Conservation (phyloP, 1,140 invertebrate genomes). For the Drosophila paulistorum region DNA sequence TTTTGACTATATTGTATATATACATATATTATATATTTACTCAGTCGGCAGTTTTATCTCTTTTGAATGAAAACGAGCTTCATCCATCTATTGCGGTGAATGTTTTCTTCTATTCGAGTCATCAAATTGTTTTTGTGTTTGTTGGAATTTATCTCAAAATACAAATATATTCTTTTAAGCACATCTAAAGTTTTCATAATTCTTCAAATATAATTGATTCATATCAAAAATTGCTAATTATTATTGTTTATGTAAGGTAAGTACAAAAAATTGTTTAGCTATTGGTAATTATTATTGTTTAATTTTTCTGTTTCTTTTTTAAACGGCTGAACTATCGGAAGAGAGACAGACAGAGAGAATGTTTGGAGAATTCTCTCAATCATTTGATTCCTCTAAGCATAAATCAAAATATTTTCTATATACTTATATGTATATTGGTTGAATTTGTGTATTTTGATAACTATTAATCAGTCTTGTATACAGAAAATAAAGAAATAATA, state of each 20-base stretch:
- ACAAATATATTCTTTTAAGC: constrained; percentile 9
- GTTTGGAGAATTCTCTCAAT: neutral
- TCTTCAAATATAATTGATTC: constrained; percentile 13
- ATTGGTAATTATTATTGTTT: constrained; percentile 33
- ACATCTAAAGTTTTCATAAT: constrained; percentile 32
- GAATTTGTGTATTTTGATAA: constrained; percentile 58
- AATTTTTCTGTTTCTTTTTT: neutral
- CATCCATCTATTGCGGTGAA: constrained; percentile 1
- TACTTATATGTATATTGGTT: constrained; percentile 7
- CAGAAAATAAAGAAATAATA: constrained; percentile 28
- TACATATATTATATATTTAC: neutral
- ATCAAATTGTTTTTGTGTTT: neutral
- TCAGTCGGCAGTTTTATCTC: constrained; percentile 24
- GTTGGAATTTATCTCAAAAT: constrained; percentile 19
- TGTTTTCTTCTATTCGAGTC: neutral
- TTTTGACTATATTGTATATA: constrained; percentile 25
- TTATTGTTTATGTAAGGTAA: constrained; percentile 39
- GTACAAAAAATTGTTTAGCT: constrained; percentile 64
- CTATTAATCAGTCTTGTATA: constrained; percentile 78
- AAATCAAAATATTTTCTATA: constrained; percentile 29
- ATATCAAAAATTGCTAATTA: constrained; percentile 23
- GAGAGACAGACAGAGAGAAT: neutral
- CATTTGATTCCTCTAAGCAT: neutral
- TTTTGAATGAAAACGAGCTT: constrained; percentile 15
- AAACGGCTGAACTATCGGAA: neutral